A percentile compares a stretch with the other conserved stretches of the same genome.
Evolutionary conservation across 2,888 invertebrate species (phyloP).

Genomic region (Tanytarsus gracilentus): DNA sequence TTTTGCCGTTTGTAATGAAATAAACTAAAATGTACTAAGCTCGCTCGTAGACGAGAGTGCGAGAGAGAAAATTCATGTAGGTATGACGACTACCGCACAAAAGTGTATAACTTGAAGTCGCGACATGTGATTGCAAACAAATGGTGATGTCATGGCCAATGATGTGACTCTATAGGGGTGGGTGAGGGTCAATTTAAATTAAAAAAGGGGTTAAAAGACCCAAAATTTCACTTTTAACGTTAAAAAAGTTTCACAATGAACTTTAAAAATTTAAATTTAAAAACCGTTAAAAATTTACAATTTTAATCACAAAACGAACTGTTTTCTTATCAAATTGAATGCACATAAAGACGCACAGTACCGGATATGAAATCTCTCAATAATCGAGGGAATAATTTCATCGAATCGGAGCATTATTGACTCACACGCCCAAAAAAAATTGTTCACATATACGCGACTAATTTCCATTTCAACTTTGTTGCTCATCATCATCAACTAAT

Average conservation of each 20-base stretch:
- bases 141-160: not conserved
- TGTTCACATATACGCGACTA: not conserved
- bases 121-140: not conserved
- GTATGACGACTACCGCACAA: not conserved
- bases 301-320: not conserved
- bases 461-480: not conserved
- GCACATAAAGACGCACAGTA: not conserved
- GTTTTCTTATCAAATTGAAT: not conserved
- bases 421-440: constrained; percentile 20
- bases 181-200: constrained; percentile 14
- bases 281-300: not conserved
- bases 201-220: not conserved
- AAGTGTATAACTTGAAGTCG: not conserved
- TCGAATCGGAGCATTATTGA: constrained; percentile 25
- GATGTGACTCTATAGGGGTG: not conserved
- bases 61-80: constrained; percentile 16
- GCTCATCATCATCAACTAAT: not conserved
- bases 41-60: too few species aligned
- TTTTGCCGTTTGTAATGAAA: constrained; percentile 1
- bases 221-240: not conserved
- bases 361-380: constrained; percentile 2
- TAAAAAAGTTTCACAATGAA: too few species aligned
- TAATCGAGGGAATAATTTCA: not conserved
- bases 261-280: too few species aligned
- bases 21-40: not conserved